Percentiles rank a stretch among this genome's conserved stretches.
Evolutionary conservation across 2,888 invertebrate genomes (phyloP).

Genomic region (Heliconius ismenius): DNA sequence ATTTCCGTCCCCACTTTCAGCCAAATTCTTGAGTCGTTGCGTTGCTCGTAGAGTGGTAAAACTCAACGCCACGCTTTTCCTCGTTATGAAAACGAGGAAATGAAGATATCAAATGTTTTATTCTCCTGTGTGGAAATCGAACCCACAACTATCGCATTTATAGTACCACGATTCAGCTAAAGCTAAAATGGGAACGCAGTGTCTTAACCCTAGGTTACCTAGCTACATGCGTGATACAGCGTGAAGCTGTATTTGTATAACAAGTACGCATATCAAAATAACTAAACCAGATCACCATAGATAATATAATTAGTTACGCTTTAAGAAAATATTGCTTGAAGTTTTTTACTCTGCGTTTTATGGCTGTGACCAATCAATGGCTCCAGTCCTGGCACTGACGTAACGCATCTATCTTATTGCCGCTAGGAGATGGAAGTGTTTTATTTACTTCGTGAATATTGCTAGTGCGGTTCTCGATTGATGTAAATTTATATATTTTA

Average conservation of each 20-base stretch:
- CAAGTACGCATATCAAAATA: neutral
- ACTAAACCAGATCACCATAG: constrained; percentile 37
- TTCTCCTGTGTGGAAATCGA: no score
- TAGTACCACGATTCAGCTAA: no score
- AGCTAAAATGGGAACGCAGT: neutral
- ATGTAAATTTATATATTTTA: neutral
- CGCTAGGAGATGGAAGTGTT: constrained; percentile 1
- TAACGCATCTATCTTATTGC: constrained; percentile 12
- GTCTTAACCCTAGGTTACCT: neutral
- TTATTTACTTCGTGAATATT: neutral
- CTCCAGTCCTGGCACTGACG: constrained; percentile 14
- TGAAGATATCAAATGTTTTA: no score
- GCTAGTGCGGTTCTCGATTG: neutral
- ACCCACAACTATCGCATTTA: no score
- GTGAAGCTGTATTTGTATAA: neutral
- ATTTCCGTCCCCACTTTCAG: no score
- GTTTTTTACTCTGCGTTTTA: constrained; percentile 57
- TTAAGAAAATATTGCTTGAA: constrained; percentile 34
- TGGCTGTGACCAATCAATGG: constrained; percentile 45
- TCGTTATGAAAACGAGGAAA: no score
- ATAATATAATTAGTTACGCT: constrained; percentile 47
- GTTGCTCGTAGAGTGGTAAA: no score
- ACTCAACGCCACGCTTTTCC: no score
- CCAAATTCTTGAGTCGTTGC: no score
- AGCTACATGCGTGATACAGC: neutral